Base-by-base conservation (phyloP, 2,797 vertebrate species). In the Hemitrygon akajei region DNA sequence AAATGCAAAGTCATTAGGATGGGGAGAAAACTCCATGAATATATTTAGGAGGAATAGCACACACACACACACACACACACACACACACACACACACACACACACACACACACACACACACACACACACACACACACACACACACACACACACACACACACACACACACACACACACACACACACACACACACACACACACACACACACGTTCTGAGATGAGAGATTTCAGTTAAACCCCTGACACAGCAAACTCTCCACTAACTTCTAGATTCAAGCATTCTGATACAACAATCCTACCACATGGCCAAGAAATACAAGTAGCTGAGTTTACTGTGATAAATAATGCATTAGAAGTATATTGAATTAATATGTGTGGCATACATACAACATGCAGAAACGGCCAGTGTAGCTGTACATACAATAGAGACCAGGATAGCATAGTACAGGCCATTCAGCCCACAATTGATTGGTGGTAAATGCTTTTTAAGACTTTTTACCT, bases 1-100 rank as follows among this genome's bases (percentile, higher is more conserved):
- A 25, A 92, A 75, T 37, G 34, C 91, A 73, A 69, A 47, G 71
- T 75, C 71, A 92, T 92, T 56, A 92, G 37, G 91, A 92, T 75
- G 37, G 30, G 66, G 34, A 73, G 9, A 7, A 37, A 75, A 75
- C 14, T 69, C 34, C n/a, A 92, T 89, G 86, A 63, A 89, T 89
- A 89, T 66, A 66, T 66, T 89, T 34, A 89, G 27, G 58, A 89
- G 86, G 60, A 66, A 34, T 18, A 66, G 30, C 60, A 60, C 86
- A 25, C 14, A 81, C 7, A 60, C 14, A 27, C 27, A 37, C 2
- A 66, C 16, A 20, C 40, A 25, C 18, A 81, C 9, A 60, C 14
- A 27, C 27, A 37, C 2, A 66, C 16, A 20, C 40, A 25, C 18
- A 81, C 9, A 60, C 14, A 27, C 27, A 37, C 60, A 60, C 86